Percentiles rank a stretch among this genome's conserved stretches.
Conservation (phyloP, 2,888 invertebrate species). For the Nematopogon swammerdamellus region DNA sequence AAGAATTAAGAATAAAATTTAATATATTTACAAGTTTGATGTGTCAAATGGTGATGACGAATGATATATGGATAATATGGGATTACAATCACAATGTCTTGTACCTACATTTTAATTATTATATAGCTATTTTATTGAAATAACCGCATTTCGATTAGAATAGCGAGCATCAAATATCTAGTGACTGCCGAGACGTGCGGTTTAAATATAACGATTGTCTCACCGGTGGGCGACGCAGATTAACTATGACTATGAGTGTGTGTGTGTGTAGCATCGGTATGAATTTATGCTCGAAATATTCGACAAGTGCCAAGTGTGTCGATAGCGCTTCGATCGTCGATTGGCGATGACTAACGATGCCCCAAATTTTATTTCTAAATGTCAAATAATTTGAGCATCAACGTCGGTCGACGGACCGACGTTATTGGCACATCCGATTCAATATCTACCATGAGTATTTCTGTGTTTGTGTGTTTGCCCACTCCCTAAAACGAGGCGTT, state of each 20-base stretch:
- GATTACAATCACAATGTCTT: too few species aligned
- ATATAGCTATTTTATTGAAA: too few species aligned
- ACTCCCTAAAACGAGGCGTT: too few species aligned
- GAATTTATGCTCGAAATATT: constrained; percentile 57
- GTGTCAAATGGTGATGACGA: too few species aligned
- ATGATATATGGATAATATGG: too few species aligned
- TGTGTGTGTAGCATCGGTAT: constrained; percentile 36
- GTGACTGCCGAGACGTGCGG: not conserved
- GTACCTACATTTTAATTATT: too few species aligned
- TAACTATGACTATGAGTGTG: not conserved
- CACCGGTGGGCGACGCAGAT: not conserved
- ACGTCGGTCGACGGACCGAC: constrained; percentile 12
- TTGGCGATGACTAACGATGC: constrained; percentile 53
- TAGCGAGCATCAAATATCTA: too few species aligned
- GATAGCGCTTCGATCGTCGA: constrained; percentile 32
- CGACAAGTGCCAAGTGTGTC: constrained; percentile 59
- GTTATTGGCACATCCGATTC: not conserved
- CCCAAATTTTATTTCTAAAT: constrained; percentile 53
- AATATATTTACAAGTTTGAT: too few species aligned
- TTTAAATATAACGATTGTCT: not conserved
- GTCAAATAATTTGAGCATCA: constrained; percentile 53
- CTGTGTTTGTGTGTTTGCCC: too few species aligned
- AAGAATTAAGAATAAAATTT: too few species aligned
- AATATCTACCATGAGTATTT: too few species aligned
- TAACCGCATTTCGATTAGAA: too few species aligned